Conservation (phyloP, 2,113 vertebrate genomes). For the Galeopterus variegatus region DNA sequence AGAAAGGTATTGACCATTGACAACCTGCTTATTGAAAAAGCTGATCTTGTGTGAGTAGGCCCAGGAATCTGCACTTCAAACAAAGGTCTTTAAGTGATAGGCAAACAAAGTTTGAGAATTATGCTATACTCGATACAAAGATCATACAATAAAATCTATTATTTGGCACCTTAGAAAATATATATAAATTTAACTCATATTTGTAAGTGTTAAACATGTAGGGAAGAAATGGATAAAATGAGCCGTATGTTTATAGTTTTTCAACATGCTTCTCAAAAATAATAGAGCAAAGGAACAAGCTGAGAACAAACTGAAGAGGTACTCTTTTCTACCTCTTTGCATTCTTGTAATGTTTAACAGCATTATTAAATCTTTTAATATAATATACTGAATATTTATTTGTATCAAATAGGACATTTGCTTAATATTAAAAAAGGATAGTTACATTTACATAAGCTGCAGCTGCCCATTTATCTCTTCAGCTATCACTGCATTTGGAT, state of each 20-base stretch:
- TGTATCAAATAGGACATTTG: constrained; percentile 7
- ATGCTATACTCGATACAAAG: background rate
- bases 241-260: background rate
- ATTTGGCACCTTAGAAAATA: constrained; percentile 35
- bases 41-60: background rate
- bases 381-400: background rate
- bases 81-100: background rate
- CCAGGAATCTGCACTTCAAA: constrained; percentile 22
- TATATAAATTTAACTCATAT: background rate
- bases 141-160: background rate
- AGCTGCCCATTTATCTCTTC: background rate
- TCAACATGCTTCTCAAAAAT: constrained; percentile 16
- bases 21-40: background rate
- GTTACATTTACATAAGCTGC: background rate
- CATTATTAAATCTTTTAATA: constrained; percentile 25
- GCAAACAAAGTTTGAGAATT: background rate
- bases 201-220: constrained; percentile 5
- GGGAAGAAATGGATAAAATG: constrained; percentile 3
- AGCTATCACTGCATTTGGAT: background rate
- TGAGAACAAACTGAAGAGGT: background rate
- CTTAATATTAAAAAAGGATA: background rate
- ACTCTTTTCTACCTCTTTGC: background rate
- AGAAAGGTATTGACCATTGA: background rate
- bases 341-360: background rate
- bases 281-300: background rate